A percentile compares a stretch with the other conserved stretches of the same genome.
Evolutionary conservation across 1,140 invertebrate genomes (phyloP).

Genomic region (Theocolax elegans): DNA sequence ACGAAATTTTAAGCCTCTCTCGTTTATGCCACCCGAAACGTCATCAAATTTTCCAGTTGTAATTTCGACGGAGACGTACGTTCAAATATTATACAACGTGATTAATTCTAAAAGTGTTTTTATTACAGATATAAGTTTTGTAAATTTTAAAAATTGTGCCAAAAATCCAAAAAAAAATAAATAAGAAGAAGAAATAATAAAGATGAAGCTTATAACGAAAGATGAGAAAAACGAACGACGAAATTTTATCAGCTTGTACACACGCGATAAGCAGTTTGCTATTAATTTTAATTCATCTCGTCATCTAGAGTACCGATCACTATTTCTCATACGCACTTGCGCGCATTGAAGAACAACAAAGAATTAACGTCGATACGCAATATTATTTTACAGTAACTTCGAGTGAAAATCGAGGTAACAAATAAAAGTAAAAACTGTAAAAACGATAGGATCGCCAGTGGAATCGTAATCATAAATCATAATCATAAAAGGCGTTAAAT

Average conservation of each 20-base stretch:
- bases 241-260: too few relatives aligned
- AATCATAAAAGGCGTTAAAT: conserved; percentile 15
- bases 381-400: conserved; percentile 1
- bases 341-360: too few relatives aligned
- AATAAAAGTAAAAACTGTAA: conserved; percentile 28
- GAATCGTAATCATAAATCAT: conserved; percentile 27
- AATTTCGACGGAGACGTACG: conserved; percentile 18
- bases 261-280: too few relatives aligned
- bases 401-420: not conserved
- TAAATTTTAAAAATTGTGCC: conserved; percentile 19
- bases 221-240: too few relatives aligned
- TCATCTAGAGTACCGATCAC: too few relatives aligned
- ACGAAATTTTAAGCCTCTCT: too few relatives aligned
- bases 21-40: too few relatives aligned
- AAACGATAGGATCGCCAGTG: conserved; percentile 25
- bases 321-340: too few relatives aligned
- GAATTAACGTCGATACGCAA: too few relatives aligned
- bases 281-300: too few relatives aligned
- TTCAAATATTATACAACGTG: conserved; percentile 15
- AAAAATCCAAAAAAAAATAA: conserved; percentile 1
- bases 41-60: conserved; percentile 16
- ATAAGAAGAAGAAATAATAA: too few relatives aligned
- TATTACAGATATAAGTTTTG: conserved; percentile 13
- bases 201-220: too few relatives aligned
- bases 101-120: conserved; percentile 20